Evolutionary conservation across 2,113 vertebrate species (phyloP), one percentile per base, ranked within the genome.

Genomic region (Heptranchias perlo): DNA sequence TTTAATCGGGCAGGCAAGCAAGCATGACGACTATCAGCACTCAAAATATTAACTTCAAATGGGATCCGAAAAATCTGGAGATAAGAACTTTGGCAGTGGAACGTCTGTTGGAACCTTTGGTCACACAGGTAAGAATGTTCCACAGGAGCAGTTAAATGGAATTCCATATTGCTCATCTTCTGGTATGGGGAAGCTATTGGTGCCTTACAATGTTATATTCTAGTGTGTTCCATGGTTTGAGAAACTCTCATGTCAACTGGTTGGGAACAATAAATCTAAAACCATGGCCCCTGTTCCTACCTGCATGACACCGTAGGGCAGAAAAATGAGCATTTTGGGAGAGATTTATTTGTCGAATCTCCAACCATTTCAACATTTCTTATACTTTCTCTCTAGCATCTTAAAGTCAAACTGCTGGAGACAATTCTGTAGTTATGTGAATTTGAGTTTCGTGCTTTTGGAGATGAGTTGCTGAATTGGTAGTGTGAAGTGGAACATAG

Each of bases 1-100:
- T 95, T 67, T 52, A 65, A 94, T 44, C n/a, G 39, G 35, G n/a
- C 28, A 95, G 65, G 64, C 64, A 95, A 96, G 97, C 96, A 98
- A 98, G 97, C 97, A 99, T 99, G 99, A 99, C 99, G 96, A 97
- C 96, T 96, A 98, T 99, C 96, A 99, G 99, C 96, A 98, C 99
- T 96, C 98, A 98, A 92, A 99, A 98, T 97, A 99, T 99, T 96
- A 99, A 99, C 97, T 99, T 99, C 96, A 99, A 99, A 98, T 99
- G 99, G 99, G 99, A 99, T 96, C 99, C 99, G 95, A 99, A 99
- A 97, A 99, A 99, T 96, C 97, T 99, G 94, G 99, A 99, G 98
- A 99, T 99, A 96, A 98, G 99, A 96, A 99, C 99, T 1, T 97
- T 99, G 96, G 99, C 99, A 1, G 99, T 99, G 96, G 99, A 99